Percentiles rank a stretch among this genome's conserved stretches.
Evolutionary conservation across 2,113 vertebrate genomes (phyloP).

Genomic region (Oncorhynchus mykiss): DNA sequence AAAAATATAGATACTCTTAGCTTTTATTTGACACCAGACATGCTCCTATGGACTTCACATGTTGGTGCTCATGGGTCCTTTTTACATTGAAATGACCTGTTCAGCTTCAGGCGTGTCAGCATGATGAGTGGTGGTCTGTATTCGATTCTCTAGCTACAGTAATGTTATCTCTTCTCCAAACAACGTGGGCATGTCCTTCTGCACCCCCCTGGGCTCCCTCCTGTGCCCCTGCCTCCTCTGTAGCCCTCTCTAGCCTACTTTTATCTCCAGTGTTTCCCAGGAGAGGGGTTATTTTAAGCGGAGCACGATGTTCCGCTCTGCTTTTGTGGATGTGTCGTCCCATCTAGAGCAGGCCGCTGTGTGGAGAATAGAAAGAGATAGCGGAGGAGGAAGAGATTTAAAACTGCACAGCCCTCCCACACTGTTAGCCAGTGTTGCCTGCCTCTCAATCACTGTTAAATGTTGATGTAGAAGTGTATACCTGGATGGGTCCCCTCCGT

Average conservation of each 20-base stretch:
- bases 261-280: conserved; percentile 42
- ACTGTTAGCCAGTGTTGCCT: neutral
- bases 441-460: neutral
- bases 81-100: too few relatives aligned
- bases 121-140: too few relatives aligned
- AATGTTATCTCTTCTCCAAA: neutral
- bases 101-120: too few relatives aligned
- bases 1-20: too few relatives aligned
- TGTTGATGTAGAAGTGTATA: neutral
- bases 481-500: neutral
- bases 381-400: conserved; percentile 2
- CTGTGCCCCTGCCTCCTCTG: conserved; percentile 40
- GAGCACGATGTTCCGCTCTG: conserved; percentile 44
- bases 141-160: neutral
- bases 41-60: too few relatives aligned
- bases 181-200: neutral
- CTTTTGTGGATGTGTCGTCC: conserved; percentile 42
- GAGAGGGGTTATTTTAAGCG: conserved; percentile 61
- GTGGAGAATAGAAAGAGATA: neutral
- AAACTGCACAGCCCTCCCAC: neutral
- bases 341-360: conserved; percentile 15
- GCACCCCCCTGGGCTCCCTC: conserved; percentile 18
- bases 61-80: too few relatives aligned
- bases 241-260: conserved; percentile 54
- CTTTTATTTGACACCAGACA: too few relatives aligned